Evolutionary conservation across 2,888 invertebrate species (phyloP), one percentile per base, ranked within the genome.

Genomic region (Atethmia centrago): DNA sequence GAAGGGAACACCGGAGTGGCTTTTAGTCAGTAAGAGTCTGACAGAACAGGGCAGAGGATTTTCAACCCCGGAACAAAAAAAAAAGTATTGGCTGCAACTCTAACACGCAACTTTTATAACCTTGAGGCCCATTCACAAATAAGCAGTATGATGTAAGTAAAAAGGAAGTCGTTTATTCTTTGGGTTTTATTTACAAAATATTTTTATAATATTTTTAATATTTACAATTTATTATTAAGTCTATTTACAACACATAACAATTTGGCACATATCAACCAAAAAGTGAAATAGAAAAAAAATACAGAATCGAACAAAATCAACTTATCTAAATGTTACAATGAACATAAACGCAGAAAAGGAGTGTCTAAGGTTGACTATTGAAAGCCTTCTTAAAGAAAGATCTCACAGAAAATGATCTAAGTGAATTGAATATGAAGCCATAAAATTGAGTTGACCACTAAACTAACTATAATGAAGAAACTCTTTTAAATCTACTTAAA

Each of bases 141-240:
- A 40, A 40, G 40, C 9, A 7, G 9, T 36, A 36, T 36, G 36
- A 36, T 25, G 42, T 25, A 10, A 19, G 19, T 62, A 45, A 62
- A 45, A 28, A 45, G 8, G 21, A 45, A 62, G 21, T 14, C n/a
- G 0, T 58, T 58, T 0, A 28, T 75, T 75, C 9, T 19, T 40
- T n/a, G 5, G n/a, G 25, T 28, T 75, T 80, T 75, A 75, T 75
- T 75, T 73, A 73, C 36, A 73, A 36, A 74, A 59, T n/a, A n/a
- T n/a, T n/a, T n/a, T n/a, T n/a, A n/a, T n/a, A 28, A 28, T 80
- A 45, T 16, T 0, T 28, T 16, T n/a, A 51, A 25, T 53, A 59
- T 75, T 80, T 59, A 75, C 80, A 75, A 45, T 42, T 71, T 16
- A 25, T 19, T n/a, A 31, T 19, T 21, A 42, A 0, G 14, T 45